A percentile compares a stretch with the other conserved stretches of the same genome.
phyloP scores from a whole-genome alignment of 2,888 invertebrate species.

The Anoncus sp. region DNA sequence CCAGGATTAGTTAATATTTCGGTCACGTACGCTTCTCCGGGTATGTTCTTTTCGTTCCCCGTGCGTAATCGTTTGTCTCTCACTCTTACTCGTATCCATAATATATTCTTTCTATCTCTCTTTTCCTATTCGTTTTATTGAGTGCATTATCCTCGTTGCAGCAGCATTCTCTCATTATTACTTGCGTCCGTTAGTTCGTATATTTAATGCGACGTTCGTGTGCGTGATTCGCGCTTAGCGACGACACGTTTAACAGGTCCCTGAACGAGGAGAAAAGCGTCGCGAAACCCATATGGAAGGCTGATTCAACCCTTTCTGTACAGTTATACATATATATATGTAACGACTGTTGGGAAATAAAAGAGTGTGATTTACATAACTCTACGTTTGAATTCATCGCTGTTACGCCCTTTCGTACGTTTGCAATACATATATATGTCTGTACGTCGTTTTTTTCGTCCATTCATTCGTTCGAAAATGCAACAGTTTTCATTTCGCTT shows the following conservation, averaged over 20 bases:
- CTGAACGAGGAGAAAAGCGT: conserved; percentile 1
- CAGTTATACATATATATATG: too few relatives aligned
- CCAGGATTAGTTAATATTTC: conserved; percentile 58
- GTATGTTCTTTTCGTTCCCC: conserved; percentile 44
- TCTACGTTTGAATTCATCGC: background rate
- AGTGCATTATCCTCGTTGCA: background rate
- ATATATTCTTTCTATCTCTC: background rate
- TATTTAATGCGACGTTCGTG: conserved; percentile 18
- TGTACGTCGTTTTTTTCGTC: conserved; percentile 28
- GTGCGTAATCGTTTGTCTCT: conserved; percentile 58
- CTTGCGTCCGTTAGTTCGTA: conserved; percentile 12
- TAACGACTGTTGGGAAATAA: background rate
- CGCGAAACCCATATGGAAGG: conserved; percentile 16
- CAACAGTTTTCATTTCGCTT: conserved; percentile 25
- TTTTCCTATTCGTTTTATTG: background rate
- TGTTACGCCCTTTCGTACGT: background rate
- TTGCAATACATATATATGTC: background rate
- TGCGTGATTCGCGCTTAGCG: background rate
- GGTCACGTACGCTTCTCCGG: conserved; percentile 57
- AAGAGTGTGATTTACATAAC: background rate
- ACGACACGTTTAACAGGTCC: conserved; percentile 5
- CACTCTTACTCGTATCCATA: conserved; percentile 41
- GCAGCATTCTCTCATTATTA: background rate
- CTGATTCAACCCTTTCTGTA: conserved; percentile 14
- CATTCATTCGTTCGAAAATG: conserved; percentile 30